Conservation (phyloP, 2,797 vertebrate species). For the Enteromius afrohamiltoni region DNA sequence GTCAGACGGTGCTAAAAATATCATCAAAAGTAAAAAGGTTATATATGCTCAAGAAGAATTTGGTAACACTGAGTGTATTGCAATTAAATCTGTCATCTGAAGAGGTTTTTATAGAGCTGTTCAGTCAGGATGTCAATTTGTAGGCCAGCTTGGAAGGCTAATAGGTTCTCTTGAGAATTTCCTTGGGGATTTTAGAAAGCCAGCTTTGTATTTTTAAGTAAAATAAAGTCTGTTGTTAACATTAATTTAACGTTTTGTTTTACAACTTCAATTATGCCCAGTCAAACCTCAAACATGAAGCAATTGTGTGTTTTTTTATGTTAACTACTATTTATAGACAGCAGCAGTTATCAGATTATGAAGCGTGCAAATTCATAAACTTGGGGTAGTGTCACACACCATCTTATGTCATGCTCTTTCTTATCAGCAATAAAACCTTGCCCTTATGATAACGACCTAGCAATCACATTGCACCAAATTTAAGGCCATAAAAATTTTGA, state of each 20-base stretch:
- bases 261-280: background rate
- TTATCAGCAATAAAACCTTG: background rate
- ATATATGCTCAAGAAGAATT: background rate
- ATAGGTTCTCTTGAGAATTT: constrained; percentile 3
- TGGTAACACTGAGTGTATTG: background rate
- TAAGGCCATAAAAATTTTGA: background rate
- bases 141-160: constrained; percentile 11
- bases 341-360: background rate
- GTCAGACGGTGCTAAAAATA: background rate
- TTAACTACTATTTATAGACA: background rate
- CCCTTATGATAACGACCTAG: background rate
- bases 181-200: background rate
- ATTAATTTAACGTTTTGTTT: background rate
- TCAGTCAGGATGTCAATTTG: constrained; percentile 5
- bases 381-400: background rate
- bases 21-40: background rate
- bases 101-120: background rate
- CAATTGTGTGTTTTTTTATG: background rate
- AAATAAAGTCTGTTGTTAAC: background rate
- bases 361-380: background rate
- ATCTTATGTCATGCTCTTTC: background rate
- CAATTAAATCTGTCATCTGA: constrained; percentile 1
- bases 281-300: background rate
- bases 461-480: background rate
- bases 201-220: background rate